phyloP scores from a whole-genome alignment of 2,797 vertebrate genomes.

The Karalla daura region DNA sequence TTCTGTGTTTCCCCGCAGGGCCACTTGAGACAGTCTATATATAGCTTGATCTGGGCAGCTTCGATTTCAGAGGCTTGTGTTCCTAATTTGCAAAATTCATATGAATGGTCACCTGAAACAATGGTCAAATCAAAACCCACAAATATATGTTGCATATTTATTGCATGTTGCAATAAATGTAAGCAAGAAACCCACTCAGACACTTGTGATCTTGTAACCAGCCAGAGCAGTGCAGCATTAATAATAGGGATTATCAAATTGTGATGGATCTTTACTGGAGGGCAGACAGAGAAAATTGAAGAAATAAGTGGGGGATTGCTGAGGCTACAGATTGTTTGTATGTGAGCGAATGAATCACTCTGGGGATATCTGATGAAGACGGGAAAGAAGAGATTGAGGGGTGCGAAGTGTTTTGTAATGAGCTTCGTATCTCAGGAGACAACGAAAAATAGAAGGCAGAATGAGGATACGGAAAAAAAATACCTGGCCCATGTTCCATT shows the following conservation, averaged over 20 bases:
- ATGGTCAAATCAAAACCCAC: too few relatives aligned
- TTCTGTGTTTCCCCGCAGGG: background rate
- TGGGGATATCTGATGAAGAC: conserved; percentile 52
- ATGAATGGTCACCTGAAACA: background rate
- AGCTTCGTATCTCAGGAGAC: conserved; percentile 53
- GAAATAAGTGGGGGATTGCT: conserved; percentile 15
- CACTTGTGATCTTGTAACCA: background rate
- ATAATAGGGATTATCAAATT: conserved; percentile 49
- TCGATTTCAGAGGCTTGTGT: conserved; percentile 5
- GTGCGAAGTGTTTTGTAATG: conserved; percentile 69
- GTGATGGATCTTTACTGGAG: conserved; percentile 42
- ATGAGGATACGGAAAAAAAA: conserved; percentile 31
- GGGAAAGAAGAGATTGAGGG: conserved; percentile 43
- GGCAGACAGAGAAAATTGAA: background rate
- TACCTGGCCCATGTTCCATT: conserved; percentile 9
- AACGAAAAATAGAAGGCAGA: conserved; percentile 28
- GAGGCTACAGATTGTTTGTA: conserved; percentile 34
- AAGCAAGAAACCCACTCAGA: too few relatives aligned
- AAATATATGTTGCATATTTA: too few relatives aligned
- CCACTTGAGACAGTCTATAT: background rate
- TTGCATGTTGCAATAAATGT: too few relatives aligned
- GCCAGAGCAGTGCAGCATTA: conserved; percentile 16
- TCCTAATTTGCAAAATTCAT: conserved; percentile 3
- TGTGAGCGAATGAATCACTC: conserved; percentile 51
- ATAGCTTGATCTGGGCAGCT: background rate